phyloP scores from a whole-genome alignment of 2,797 vertebrate species.

The Cynodonichthys magdalenae region DNA sequence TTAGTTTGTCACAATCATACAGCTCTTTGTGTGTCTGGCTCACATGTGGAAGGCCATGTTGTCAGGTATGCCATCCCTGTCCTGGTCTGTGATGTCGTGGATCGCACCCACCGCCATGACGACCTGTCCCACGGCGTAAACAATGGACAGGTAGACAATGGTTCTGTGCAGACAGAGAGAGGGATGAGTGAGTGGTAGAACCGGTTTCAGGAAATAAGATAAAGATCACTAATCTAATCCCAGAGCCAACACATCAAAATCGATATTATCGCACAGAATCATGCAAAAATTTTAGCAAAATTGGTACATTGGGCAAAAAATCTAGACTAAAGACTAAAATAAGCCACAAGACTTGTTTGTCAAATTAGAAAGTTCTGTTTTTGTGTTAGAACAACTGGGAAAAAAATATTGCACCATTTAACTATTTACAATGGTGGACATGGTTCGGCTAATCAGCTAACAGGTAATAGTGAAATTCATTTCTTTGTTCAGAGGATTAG shows the following conservation, averaged over 20 bases:
- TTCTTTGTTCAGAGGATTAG: too few relatives aligned
- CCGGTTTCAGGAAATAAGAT: slow-evolving; percentile 23
- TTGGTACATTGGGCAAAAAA: too few relatives aligned
- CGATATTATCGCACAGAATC: too few relatives aligned
- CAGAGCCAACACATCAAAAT: background rate
- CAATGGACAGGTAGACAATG: slow-evolving; percentile 90
- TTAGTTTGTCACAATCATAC: fast-evolving
- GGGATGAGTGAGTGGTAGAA: background rate
- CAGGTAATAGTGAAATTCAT: too few relatives aligned
- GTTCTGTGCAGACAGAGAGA: slow-evolving; percentile 81
- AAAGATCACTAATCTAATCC: slow-evolving; percentile 28
- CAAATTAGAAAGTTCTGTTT: too few relatives aligned
- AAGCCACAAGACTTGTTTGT: too few relatives aligned
- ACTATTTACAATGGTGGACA: too few relatives aligned
- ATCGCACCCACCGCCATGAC: slow-evolving; percentile 86
- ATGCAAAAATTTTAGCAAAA: too few relatives aligned
- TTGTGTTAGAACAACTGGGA: too few relatives aligned
- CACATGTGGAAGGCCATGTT: slow-evolving; percentile 82
- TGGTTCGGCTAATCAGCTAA: too few relatives aligned
- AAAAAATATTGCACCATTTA: too few relatives aligned
- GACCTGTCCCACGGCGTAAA: slow-evolving; percentile 87
- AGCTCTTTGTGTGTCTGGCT: slow-evolving; percentile 60
- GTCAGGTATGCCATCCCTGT: slow-evolving; percentile 79
- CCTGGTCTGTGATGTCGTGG: slow-evolving; percentile 83
- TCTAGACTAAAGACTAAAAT: too few relatives aligned